Conservation (phyloP, 2,113 vertebrate species). For the Dinomys branickii region DNA sequence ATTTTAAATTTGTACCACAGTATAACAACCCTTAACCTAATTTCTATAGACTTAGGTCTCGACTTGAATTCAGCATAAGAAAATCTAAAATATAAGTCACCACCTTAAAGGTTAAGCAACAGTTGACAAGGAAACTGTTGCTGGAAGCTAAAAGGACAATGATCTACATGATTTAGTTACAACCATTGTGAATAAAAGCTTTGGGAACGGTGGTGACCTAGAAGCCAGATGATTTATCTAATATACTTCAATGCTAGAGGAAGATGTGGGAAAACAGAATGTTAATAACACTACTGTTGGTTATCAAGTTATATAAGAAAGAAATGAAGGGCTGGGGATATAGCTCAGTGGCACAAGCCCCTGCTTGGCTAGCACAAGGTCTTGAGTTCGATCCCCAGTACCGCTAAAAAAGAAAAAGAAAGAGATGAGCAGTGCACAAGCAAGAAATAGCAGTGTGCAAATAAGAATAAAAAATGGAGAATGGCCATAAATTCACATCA, state of each 20-base stretch:
- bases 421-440: not conserved
- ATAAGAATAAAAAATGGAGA: not conserved
- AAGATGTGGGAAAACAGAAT: not conserved
- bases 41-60: not conserved
- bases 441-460: not conserved
- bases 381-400: no score
- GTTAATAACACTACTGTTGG: not conserved
- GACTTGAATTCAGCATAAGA: not conserved
- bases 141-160: not conserved
- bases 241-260: not conserved
- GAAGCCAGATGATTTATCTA: not conserved
- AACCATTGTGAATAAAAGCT: not conserved
- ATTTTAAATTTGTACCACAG: not conserved
- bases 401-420: no score
- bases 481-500: not conserved
- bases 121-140: not conserved
- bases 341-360: no score
- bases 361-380: no score
- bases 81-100: slow-evolving; percentile 34
- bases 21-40: not conserved
- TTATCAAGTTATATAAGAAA: not conserved
- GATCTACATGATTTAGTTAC: not conserved
- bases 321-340: no score
- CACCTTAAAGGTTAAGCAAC: not conserved
- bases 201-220: not conserved